phyloP scores from a whole-genome alignment of 2,113 vertebrate species.

The Actinemys pallida region DNA sequence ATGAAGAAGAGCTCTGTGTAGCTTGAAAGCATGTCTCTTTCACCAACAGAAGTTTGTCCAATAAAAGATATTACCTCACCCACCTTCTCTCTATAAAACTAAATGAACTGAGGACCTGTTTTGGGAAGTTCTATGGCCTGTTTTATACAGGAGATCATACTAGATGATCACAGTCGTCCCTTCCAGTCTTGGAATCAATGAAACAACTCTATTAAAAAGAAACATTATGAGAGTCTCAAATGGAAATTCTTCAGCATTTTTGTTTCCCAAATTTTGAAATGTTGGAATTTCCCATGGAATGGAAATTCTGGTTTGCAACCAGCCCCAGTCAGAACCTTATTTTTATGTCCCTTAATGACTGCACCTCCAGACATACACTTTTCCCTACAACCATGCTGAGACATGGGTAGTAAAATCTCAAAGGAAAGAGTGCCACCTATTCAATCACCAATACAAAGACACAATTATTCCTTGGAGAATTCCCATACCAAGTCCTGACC shows the following conservation, averaged over 20 bases:
- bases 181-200: neutral
- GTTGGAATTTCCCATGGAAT: neutral
- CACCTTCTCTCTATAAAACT: neutral
- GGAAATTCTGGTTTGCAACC: rapidly evolving
- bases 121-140: neutral
- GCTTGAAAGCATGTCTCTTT: neutral
- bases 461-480: neutral
- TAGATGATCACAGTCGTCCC: neutral
- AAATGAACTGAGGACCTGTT: neutral
- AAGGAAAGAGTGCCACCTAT: neutral
- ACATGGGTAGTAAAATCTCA: neutral
- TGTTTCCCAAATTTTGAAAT: neutral
- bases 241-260: neutral
- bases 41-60: neutral
- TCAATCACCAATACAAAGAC: neutral
- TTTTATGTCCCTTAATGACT: neutral
- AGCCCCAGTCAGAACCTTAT: neutral
- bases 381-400: neutral
- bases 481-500: rapidly evolving
- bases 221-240: neutral
- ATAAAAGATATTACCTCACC: neutral
- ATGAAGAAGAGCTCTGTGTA: neutral
- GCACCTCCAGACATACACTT: neutral
- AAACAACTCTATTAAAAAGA: neutral
- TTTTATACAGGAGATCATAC: neutral